phyloP scores from a whole-genome alignment of 2,113 vertebrate species.

The Saguinus midas region DNA sequence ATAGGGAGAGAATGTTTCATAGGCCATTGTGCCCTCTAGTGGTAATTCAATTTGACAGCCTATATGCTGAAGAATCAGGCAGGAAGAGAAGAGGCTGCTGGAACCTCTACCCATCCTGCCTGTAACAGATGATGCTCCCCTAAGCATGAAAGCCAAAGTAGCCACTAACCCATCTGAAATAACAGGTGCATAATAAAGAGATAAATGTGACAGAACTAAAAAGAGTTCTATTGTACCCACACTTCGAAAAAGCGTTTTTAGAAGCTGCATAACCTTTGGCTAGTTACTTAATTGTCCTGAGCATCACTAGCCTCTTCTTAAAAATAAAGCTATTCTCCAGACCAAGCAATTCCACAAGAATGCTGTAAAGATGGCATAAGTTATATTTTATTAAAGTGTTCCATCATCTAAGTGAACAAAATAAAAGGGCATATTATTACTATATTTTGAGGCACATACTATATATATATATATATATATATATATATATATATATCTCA shows the following conservation, averaged over 20 bases:
- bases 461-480: too few relatives aligned
- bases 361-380: neutral
- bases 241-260: neutral
- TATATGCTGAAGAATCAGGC: fast-evolving
- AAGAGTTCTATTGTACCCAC: neutral
- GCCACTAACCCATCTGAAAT: too few relatives aligned
- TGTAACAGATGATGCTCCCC: neutral
- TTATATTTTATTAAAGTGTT: neutral
- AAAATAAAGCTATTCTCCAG: neutral
- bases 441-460: neutral
- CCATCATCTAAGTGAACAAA: neutral
- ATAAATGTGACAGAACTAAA: neutral
- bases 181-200: neutral
- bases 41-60: neutral
- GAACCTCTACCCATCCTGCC: fast-evolving
- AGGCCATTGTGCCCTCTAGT: conserved; percentile 54
- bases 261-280: neutral
- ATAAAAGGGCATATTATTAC: neutral
- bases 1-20: neutral
- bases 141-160: neutral
- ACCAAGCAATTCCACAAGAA: neutral
- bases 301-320: neutral
- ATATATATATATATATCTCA: too few relatives aligned
- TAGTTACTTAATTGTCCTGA: neutral
- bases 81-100: too few relatives aligned